Evolutionary conservation across 2,888 invertebrate genomes (phyloP).

Genomic region (Eledone cirrhosa): DNA sequence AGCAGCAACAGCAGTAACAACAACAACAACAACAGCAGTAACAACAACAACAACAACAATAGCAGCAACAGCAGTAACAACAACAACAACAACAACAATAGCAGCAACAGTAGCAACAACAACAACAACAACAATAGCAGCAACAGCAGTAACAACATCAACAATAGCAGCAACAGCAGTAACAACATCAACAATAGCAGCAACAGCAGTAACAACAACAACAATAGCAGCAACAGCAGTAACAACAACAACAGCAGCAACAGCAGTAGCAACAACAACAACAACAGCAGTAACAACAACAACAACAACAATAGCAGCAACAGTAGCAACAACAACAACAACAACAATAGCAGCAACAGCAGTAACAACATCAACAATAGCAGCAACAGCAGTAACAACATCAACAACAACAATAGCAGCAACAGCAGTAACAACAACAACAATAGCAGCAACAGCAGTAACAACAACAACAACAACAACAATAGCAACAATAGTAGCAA

Average conservation of each 20-base stretch:
- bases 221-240: neutral
- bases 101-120: neutral
- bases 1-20: conserved; percentile 17
- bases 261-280: conserved; percentile 4
- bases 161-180: neutral
- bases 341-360: neutral
- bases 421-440: neutral
- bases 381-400: conserved; percentile 20
- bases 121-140: neutral
- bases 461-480: no score
- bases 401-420: conserved; percentile 14
- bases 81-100: neutral
- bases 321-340: neutral
- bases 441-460: neutral
- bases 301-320: conserved; percentile 26
- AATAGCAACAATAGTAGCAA: no score
- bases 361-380: neutral
- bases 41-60: neutral
- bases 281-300: neutral
- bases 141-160: neutral
- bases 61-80: conserved; percentile 8
- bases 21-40: conserved; percentile 15
- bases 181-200: neutral
- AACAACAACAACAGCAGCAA: conserved; percentile 1
- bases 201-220: neutral